Evolutionary conservation across 1,140 invertebrate genomes (phyloP).

Genomic region (Ceratina calcarata): DNA sequence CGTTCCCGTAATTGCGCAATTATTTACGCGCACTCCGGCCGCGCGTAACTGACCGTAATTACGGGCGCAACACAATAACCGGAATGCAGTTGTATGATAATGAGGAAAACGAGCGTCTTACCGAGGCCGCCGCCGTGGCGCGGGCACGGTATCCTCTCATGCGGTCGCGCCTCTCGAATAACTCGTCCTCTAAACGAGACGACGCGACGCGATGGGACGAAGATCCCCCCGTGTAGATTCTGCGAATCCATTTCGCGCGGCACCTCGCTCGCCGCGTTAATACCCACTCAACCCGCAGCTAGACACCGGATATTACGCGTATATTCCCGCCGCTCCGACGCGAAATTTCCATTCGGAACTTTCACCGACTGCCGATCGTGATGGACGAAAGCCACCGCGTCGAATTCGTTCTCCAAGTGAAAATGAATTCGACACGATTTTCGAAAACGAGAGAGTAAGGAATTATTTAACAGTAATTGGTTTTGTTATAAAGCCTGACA

Average conservation of each 20-base stretch:
- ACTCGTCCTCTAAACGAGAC: slow-evolving; percentile 38
- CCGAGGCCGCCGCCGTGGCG: neutral
- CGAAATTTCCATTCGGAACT: slow-evolving; percentile 12
- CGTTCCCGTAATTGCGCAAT: slow-evolving; percentile 43
- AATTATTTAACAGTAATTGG: too few relatives aligned
- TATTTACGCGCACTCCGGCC: slow-evolving; percentile 21
- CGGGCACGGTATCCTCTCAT: neutral
- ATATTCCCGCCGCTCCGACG: neutral
- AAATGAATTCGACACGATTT: too few relatives aligned
- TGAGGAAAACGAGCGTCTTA: slow-evolving; percentile 47
- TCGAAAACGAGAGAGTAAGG: too few relatives aligned
- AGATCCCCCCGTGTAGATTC: slow-evolving; percentile 24
- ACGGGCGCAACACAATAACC: slow-evolving; percentile 42
- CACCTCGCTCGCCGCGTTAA: neutral
- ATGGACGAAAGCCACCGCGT: neutral
- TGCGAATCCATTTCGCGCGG: slow-evolving; percentile 10
- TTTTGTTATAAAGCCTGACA: too few relatives aligned
- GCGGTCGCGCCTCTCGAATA: slow-evolving; percentile 21
- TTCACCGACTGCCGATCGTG: too few relatives aligned
- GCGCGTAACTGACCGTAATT: slow-evolving; percentile 50
- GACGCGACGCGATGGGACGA: neutral
- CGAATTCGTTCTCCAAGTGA: neutral
- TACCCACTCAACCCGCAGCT: slow-evolving; percentile 8
- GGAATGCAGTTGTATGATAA: slow-evolving; percentile 50
- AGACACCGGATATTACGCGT: slow-evolving; percentile 15